phyloP scores from a whole-genome alignment of 2,888 invertebrate genomes.

The Eudemis profundana region DNA sequence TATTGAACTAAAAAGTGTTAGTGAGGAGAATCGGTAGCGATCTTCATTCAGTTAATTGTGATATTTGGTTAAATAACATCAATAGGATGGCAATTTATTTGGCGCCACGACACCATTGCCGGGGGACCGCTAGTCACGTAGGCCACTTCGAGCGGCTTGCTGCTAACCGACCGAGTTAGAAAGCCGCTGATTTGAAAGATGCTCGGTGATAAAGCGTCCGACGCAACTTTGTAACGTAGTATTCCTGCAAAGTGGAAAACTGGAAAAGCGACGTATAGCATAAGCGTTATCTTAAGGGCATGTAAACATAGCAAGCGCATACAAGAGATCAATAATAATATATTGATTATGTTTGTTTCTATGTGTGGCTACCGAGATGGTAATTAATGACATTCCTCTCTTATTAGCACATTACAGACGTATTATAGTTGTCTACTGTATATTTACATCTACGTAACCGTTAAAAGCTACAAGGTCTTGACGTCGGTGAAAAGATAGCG shows the following conservation, averaged over 20 bases:
- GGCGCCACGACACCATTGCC: conserved; percentile 81
- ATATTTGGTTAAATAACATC: conserved; percentile 57
- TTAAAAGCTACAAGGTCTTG: conserved; percentile 34
- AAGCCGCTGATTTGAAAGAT: conserved; percentile 44
- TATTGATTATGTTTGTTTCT: conserved; percentile 1
- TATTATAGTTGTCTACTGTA: neutral
- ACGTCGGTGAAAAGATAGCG: conserved; percentile 10
- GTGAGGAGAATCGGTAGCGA: neutral
- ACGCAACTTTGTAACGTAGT: conserved; percentile 53
- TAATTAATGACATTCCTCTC: conserved; percentile 11
- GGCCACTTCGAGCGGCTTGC: conserved; percentile 69
- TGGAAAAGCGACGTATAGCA: conserved; percentile 44
- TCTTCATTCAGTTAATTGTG: conserved; percentile 36
- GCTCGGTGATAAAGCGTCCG: conserved; percentile 29
- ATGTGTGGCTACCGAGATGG: conserved; percentile 1
- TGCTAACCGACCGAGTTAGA: conserved; percentile 64
- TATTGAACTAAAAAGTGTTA: conserved; percentile 34
- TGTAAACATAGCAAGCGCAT: conserved; percentile 27
- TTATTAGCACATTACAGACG: conserved; percentile 8
- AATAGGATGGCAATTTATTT: conserved; percentile 81
- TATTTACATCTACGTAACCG: conserved; percentile 31
- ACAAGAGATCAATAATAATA: conserved; percentile 30
- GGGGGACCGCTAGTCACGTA: conserved; percentile 81
- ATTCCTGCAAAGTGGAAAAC: conserved; percentile 64
- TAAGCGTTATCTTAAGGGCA: conserved; percentile 35